Conservation (phyloP, 2,888 invertebrate genomes). For the Chymomyza fuscimana region DNA sequence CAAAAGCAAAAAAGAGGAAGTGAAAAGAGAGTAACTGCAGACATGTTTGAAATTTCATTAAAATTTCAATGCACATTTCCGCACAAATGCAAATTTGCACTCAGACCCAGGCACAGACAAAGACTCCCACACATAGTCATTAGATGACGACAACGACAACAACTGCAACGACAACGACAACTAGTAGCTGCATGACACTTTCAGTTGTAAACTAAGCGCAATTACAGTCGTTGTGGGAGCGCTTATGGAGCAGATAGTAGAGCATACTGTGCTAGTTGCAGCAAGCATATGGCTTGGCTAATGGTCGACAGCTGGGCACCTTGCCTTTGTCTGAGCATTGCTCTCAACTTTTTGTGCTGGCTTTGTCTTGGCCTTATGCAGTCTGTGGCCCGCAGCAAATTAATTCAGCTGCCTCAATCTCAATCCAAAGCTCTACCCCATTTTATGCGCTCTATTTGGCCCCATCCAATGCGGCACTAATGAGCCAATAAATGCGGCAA, state of each 20-base stretch:
- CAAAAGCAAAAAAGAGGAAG: background rate
- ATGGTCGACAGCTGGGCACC: background rate
- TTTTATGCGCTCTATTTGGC: background rate
- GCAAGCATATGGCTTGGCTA: background rate
- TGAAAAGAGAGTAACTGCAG: background rate
- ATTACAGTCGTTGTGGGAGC: background rate
- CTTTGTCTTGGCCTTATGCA: conserved; percentile 5
- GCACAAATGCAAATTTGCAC: conserved; percentile 23
- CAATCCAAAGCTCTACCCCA: background rate
- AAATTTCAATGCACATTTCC: conserved; percentile 32
- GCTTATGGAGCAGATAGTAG: background rate
- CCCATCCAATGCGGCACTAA: background rate
- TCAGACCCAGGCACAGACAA: conserved; percentile 10
- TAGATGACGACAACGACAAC: background rate
- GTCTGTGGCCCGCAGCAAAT: background rate
- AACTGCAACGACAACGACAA: background rate
- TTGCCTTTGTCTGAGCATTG: background rate
- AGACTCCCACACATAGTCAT: conserved; percentile 4
- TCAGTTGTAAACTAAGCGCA: background rate
- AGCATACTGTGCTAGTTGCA: background rate
- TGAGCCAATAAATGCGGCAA: conserved; percentile 14
- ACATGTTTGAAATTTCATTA: conserved; percentile 33
- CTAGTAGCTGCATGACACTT: conserved; percentile 26
- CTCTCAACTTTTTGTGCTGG: background rate
- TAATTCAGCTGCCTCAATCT: conserved; percentile 2